Conservation (phyloP, 1,140 invertebrate species). For the Lepidurus arcticus region DNA sequence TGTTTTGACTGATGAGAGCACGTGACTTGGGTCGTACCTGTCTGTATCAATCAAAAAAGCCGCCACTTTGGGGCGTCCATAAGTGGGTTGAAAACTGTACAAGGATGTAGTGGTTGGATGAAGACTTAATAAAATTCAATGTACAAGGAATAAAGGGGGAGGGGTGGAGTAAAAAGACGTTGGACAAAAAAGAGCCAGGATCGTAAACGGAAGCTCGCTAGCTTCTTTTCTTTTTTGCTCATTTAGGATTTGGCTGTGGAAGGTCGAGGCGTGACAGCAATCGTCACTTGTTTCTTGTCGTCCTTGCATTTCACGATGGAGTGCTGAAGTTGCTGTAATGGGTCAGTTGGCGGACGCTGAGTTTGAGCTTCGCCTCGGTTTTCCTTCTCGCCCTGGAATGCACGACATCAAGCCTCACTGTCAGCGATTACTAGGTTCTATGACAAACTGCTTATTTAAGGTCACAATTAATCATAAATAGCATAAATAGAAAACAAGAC, state of each 20-base stretch:
- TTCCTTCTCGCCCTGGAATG: conserved; percentile 20
- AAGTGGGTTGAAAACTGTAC: conserved; percentile 18
- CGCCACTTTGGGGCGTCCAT: neutral
- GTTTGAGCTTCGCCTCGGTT: neutral
- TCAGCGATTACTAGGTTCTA: conserved; percentile 1
- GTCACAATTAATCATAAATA: neutral
- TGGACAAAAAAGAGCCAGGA: neutral
- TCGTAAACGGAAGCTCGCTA: neutral
- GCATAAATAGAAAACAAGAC: conserved; percentile 10
- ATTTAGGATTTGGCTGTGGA: neutral
- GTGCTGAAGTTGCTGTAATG: neutral
- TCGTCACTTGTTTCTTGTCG: conserved; percentile 21
- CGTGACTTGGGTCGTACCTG: neutral
- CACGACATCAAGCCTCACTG: conserved; percentile 12
- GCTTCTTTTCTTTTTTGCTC: neutral
- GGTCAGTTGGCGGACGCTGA: neutral
- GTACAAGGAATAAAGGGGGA: neutral
- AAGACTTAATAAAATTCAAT: neutral
- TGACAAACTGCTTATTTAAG: neutral
- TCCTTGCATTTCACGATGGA: conserved; percentile 19
- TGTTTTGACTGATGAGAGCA: neutral
- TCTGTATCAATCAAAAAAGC: conserved; percentile 4
- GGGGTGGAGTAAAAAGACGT: neutral
- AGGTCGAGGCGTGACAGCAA: conserved; percentile 7
- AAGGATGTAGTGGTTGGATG: neutral